Evolutionary conservation across 2,797 vertebrate species (phyloP), one percentile per base, ranked within the genome.

Genomic region (Crotalus adamanteus): DNA sequence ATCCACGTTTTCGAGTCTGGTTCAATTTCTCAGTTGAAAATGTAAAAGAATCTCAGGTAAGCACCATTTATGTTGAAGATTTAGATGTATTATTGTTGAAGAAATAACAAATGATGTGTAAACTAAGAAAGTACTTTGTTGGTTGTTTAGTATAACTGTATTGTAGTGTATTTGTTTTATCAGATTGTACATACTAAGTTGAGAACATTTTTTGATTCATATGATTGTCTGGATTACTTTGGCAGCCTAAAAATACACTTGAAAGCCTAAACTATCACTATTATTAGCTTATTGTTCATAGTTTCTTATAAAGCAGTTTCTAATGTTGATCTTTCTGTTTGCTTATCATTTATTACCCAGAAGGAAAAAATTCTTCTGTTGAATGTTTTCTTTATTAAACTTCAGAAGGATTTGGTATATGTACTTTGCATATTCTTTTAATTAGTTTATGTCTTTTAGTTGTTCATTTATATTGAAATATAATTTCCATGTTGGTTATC

Each of bases 11-110:
- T 97, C 97, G 99, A 97, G 99, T 99, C 86, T 99, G 99, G 99
- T 99, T 99, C 97, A 99, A 99, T 98, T 99, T 99, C 97, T 99
- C 98, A 0, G 98, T 99, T 96, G 99, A 99, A 97, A 99, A 99
- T 31, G 97, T 99, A 88, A 98, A 98, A 92, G 98, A 99, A 95
- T 99, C 98, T 90, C 99, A 99, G 98, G 99, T 99, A 94, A 98
- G 98, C 91, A 53, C 56, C n/a, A 59, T 16, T 47, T 86, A 53
- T 93, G 63, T 91, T 92, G 51, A 90, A 88, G 87, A 2, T 25
- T n/a, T 25, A 25, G 6, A 25, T 42, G 60, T 69, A 28, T 4
- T 25, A 93, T 94, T 87, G 25, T 88, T 73, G 7, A 12, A 57
- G 14, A 90, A 55, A 61, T 7, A n/a, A 25, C 31, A 61, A 13